Base-by-base conservation (phyloP, 1,140 invertebrate genomes). In the Monochamus saltuarius region DNA sequence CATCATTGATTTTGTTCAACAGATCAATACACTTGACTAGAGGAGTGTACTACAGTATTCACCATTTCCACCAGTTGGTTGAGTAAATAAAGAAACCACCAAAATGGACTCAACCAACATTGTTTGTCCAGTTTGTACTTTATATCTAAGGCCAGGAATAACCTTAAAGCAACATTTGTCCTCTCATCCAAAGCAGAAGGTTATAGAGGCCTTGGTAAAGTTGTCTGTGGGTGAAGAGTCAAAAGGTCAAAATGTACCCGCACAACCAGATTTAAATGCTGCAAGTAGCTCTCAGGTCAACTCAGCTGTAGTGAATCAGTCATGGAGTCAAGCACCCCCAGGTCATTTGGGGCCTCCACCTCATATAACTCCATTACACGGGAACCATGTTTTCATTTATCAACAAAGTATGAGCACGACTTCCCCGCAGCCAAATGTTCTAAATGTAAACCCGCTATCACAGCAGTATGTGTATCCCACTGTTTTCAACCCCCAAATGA, bases 181-280 rank as follows among this genome's bases (percentile, higher is more conserved):
- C 69, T 91, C 89, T 7, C 90, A 92, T 80, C 89, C 90, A 17
- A 92, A 92, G 73, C 89, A 91, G 70, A 88, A 91, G 74, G 89
- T 93, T 22, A 92, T 92, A 62, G 88, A 88, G 71, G 90, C 90
- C n/a, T 77, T 92, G 43, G 84, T 87, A 34, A 79, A 82, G 66
- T 68, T 81, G 16, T 58, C 68, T 42, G 42, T 56, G n/a, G 46
- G 37, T 11, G 67, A 65, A 39, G 56, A 65, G 36, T 9, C 11
- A 9, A 22, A 47, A n/a, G 22, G 10, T 19, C n/a, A 14, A 16
- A 11, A 14, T 16, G 14, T 46, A 7, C 43, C 43, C 10, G 17
- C 9, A 17, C 10, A 39, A 11, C 54, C 43, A 36, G 16, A 56
- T 16, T 6, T 45, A 29, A 11, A 6, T 29, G 11, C 39, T 58